Percentiles rank a stretch among this genome's conserved stretches.
These are phyloP conservation scores for Entomyzon cyanotis DNA, from an alignment of 2,113 vertebrate genomes.

Conservation along the genomic window DNA sequence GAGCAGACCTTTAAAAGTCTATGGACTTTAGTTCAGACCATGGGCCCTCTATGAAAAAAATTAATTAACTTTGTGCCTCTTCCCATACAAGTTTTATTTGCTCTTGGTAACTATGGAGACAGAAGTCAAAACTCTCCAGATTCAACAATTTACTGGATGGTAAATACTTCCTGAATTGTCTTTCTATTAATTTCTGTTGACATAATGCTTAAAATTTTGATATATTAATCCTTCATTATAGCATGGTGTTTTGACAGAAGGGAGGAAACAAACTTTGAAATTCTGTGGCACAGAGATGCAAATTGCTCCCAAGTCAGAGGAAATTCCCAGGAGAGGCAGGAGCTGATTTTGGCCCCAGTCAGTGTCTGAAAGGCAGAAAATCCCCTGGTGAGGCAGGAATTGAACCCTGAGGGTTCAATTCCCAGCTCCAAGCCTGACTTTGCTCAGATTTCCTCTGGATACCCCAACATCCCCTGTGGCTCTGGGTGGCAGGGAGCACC, in stretches of 20 bases:
- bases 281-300: background rate
- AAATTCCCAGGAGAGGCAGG: background rate
- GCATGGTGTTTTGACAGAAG: background rate
- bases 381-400: background rate
- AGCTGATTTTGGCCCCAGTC: background rate
- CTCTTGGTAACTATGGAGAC: constrained; percentile 10
- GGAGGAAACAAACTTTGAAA: background rate
- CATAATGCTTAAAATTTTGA: background rate
- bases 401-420: background rate
- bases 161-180: background rate
- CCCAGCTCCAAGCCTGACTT: background rate
- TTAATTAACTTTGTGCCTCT: constrained; percentile 5
- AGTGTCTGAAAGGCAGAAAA: background rate
- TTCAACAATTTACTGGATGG: background rate
- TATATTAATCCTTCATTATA: background rate
- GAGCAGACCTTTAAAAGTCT: background rate
- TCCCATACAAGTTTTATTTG: background rate
- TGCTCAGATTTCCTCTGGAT: accelerated
- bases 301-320: background rate
- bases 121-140: background rate
- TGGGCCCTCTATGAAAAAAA: background rate
- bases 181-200: background rate
- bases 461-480: accelerated
- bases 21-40: background rate
- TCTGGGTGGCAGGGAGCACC: background rate